A percentile compares a stretch with the other conserved stretches of the same genome.
Conservation (phyloP, 2,797 vertebrate species). For the Streptopelia turtur region DNA sequence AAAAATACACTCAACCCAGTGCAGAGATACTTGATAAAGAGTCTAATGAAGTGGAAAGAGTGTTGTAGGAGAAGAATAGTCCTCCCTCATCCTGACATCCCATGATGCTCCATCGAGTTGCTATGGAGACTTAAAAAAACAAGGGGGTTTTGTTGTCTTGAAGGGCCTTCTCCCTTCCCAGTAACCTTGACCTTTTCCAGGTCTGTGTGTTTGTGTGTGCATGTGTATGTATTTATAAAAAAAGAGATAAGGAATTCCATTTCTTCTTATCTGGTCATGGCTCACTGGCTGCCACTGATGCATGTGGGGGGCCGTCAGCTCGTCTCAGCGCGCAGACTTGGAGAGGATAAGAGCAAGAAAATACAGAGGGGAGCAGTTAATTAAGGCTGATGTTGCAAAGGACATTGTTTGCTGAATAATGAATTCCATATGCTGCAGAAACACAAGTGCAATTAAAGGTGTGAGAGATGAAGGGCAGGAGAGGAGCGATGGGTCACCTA, state of each 20-base stretch:
- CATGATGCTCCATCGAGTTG: slow-evolving; percentile 78
- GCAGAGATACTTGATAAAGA: slow-evolving; percentile 81
- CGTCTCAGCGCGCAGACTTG: slow-evolving; percentile 61
- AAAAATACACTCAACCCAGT: slow-evolving; percentile 68
- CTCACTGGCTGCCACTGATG: slow-evolving; percentile 69
- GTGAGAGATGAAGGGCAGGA: slow-evolving; percentile 43
- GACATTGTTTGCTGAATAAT: slow-evolving; percentile 80
- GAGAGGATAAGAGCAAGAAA: slow-evolving; percentile 73
- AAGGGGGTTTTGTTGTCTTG: slow-evolving; percentile 74
- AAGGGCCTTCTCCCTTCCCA: slow-evolving; percentile 75
- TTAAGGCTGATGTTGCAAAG: slow-evolving; percentile 78
- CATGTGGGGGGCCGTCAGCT: slow-evolving; percentile 56
- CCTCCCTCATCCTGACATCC: slow-evolving; percentile 72
- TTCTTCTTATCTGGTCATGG: slow-evolving; percentile 81
- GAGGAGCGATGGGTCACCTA: background rate
- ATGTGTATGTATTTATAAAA: background rate
- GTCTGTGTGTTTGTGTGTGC: slow-evolving; percentile 10
- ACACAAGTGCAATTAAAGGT: slow-evolving; percentile 74
- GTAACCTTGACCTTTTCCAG: slow-evolving; percentile 83
- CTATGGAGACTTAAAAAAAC: slow-evolving; percentile 77
- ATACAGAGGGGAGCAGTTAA: slow-evolving; percentile 76
- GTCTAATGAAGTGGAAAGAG: slow-evolving; percentile 83
- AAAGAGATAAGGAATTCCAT: slow-evolving; percentile 82
- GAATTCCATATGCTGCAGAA: slow-evolving; percentile 72
- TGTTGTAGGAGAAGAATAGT: slow-evolving; percentile 72